These are phyloP conservation scores for Drosophila longiperda DNA, from an alignment of 2,888 invertebrate species.

Conservation along the genomic window DNA sequence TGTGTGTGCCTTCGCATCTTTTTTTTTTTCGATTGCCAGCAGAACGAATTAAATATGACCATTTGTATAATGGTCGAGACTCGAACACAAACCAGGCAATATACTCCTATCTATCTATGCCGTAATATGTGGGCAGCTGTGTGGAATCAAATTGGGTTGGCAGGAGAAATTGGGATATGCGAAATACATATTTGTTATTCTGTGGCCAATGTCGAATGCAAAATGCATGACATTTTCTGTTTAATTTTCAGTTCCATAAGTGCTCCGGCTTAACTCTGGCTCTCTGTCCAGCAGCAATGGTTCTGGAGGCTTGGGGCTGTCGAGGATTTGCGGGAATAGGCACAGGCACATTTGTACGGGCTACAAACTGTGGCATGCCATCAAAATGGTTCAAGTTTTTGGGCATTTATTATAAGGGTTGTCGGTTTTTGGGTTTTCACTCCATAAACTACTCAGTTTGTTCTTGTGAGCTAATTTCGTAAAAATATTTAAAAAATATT, in stretches of 20 bases:
- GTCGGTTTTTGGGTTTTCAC: conserved; percentile 35
- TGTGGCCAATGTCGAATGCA: conserved; percentile 64
- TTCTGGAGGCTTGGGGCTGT: conserved; percentile 16
- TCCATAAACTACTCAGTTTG: conserved; percentile 34
- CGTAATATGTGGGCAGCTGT: conserved; percentile 38
- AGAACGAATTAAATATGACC: conserved; percentile 81
- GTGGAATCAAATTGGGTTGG: conserved; percentile 4
- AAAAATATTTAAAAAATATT: conserved; percentile 7
- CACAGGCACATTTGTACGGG: conserved; percentile 19
- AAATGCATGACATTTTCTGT: conserved; percentile 77
- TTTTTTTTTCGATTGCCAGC: conserved; percentile 69
- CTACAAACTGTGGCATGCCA: conserved; percentile 1
- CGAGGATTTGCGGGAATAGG: conserved; percentile 40
- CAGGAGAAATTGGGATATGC: conserved; percentile 12
- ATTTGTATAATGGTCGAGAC: conserved; percentile 75
- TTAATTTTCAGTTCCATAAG: conserved; percentile 74
- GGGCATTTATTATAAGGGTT: conserved; percentile 4
- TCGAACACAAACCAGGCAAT: conserved; percentile 33
- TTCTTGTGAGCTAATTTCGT: neutral
- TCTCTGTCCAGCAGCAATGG: conserved; percentile 25
- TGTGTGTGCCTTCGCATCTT: conserved; percentile 29
- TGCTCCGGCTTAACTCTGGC: conserved; percentile 61
- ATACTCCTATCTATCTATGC: conserved; percentile 34
- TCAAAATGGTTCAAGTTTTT: conserved; percentile 7
- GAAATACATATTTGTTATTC: conserved; percentile 43